A percentile compares a stretch with the other conserved stretches of the same genome.
Evolutionary conservation across 1,140 invertebrate genomes (phyloP).

Genomic region (Aricia agestis): DNA sequence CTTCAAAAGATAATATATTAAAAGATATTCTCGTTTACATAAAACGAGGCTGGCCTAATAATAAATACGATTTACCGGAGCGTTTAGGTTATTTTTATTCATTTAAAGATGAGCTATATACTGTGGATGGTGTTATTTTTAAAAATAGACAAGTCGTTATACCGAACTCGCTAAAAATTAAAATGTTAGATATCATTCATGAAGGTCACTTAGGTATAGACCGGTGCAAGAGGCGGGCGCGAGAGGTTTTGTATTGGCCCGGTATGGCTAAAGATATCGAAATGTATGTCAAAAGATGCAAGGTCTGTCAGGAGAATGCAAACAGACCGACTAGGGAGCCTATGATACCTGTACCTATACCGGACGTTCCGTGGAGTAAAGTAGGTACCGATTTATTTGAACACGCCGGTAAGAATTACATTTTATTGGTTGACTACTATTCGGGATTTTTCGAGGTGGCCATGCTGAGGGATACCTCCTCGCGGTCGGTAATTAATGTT

Average conservation of each 20-base stretch:
- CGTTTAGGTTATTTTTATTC: conserved; percentile 3
- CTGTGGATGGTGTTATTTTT: conserved; percentile 13
- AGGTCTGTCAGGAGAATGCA: conserved; percentile 21
- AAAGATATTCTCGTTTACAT: background rate
- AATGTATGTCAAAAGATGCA: conserved; percentile 34
- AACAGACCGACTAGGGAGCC: conserved; percentile 21
- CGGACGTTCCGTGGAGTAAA: background rate
- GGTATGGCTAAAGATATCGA: conserved; percentile 37
- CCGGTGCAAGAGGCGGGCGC: conserved; percentile 29
- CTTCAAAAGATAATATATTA: background rate
- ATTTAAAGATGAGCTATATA: background rate
- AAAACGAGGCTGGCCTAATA: conserved; percentile 8
- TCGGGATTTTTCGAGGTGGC: conserved; percentile 20
- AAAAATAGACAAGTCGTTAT: conserved; percentile 4
- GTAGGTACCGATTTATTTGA: conserved; percentile 20
- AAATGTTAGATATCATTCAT: too few species aligned
- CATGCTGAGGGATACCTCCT: background rate
- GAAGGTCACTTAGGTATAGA: too few species aligned
- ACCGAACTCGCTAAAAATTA: conserved; percentile 16
- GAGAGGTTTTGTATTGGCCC: conserved; percentile 53
- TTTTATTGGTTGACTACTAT: conserved; percentile 21
- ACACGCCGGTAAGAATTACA: conserved; percentile 24
- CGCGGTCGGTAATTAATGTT: conserved; percentile 11
- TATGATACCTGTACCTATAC: conserved; percentile 22
- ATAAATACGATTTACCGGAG: background rate